Conservation (phyloP, 2,888 invertebrate species). For the Nycteola revayana region DNA sequence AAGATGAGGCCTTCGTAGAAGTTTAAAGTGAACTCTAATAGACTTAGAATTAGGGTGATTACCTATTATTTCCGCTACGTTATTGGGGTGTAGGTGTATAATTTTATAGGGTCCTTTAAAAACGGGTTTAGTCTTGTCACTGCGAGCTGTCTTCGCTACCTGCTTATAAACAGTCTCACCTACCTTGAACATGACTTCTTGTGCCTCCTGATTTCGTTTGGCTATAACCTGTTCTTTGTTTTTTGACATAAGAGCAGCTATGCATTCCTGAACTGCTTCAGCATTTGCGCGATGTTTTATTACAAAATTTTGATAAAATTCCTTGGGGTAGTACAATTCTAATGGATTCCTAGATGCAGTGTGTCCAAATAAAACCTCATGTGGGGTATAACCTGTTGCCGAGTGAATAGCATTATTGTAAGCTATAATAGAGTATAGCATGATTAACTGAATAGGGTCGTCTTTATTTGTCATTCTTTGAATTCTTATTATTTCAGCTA, state of each 20-base stretch:
- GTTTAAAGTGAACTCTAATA: conserved; percentile 24
- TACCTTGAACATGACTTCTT: conserved; percentile 20
- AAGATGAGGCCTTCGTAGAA: conserved; percentile 26
- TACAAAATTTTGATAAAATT: conserved; percentile 3
- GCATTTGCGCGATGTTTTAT: conserved; percentile 5
- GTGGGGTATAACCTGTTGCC: conserved; percentile 1
- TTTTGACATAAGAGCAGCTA: conserved; percentile 8
- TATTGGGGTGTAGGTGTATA: conserved; percentile 24
- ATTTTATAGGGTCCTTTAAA: conserved; percentile 28
- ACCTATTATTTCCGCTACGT: conserved; percentile 28
- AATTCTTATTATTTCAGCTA: not conserved
- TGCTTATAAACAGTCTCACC: conserved; percentile 28
- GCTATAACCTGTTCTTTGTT: conserved; percentile 18
- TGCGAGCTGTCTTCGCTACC: conserved; percentile 30
- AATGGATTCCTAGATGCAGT: conserved; percentile 2
- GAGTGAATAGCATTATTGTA: conserved; percentile 5
- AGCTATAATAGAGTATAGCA: conserved; percentile 4
- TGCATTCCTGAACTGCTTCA: conserved; percentile 21
- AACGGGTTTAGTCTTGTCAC: conserved; percentile 18
- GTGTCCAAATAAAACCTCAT: conserved; percentile 3
- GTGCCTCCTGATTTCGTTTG: conserved; percentile 15
- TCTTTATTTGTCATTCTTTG: conserved; percentile 1
- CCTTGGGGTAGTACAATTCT: conserved; percentile 4
- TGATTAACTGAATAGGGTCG: not conserved
- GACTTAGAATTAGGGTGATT: conserved; percentile 27